phyloP scores from a whole-genome alignment of 1,140 invertebrate species.

The Phthorimaea operculella region DNA sequence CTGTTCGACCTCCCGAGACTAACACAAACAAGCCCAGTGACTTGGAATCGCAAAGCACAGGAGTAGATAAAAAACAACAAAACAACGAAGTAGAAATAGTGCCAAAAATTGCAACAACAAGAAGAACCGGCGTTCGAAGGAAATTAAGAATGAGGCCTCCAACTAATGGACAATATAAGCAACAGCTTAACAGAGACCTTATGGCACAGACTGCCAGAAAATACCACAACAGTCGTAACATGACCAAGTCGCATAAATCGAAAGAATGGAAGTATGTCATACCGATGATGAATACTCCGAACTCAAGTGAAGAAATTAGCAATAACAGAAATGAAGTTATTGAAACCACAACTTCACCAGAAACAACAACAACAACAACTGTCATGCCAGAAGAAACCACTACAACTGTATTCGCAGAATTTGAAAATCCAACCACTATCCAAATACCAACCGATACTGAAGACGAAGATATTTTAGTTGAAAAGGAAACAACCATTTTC shows the following conservation, averaged over 20 bases:
- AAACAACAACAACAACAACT: not conserved
- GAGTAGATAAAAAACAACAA: constrained; percentile 5
- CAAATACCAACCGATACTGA: not conserved
- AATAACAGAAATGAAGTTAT: constrained; percentile 6
- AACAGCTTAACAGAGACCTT: constrained; percentile 48
- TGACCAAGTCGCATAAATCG: constrained; percentile 28
- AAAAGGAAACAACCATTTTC: not conserved
- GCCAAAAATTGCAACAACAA: constrained; percentile 12
- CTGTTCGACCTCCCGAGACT: constrained; percentile 1
- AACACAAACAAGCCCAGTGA: constrained; percentile 10
- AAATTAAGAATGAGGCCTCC: constrained; percentile 42
- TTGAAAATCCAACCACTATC: not conserved
- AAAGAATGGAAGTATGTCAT: constrained; percentile 45
- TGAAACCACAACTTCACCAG: constrained; percentile 4
- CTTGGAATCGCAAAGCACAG: not conserved
- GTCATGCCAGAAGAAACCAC: not conserved
- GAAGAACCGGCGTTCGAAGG: constrained; percentile 34
- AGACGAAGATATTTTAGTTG: not conserved
- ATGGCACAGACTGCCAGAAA: constrained; percentile 40
- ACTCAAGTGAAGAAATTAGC: constrained; percentile 14
- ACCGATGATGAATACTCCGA: constrained; percentile 20
- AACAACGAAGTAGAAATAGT: constrained; percentile 5
- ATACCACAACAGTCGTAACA: constrained; percentile 43
- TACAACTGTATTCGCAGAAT: not conserved
- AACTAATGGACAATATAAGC: constrained; percentile 38